Percentiles rank a stretch among this genome's conserved stretches.
Evolutionary conservation across 1,140 invertebrate genomes (phyloP).

Genomic region (Heliconius hermathena): DNA sequence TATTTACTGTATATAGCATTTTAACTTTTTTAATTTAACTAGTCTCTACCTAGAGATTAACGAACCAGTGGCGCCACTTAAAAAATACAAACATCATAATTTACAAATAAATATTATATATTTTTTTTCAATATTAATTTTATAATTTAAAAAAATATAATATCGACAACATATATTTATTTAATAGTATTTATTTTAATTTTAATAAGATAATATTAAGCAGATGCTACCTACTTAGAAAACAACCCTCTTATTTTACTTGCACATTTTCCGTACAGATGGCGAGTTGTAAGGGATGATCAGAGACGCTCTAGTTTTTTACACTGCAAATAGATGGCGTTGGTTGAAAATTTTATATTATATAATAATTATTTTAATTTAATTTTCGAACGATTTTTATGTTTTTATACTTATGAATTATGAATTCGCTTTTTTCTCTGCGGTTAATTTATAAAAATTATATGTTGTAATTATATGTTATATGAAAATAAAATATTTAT

Average conservation of each 20-base stretch:
- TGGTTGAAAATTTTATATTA: neutral
- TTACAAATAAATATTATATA: neutral
- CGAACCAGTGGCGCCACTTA: neutral
- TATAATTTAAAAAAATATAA: neutral
- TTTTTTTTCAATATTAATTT: neutral
- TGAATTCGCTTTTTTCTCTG: no score
- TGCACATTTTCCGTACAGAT: constrained; percentile 34
- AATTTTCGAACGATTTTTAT: neutral
- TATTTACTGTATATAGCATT: no score
- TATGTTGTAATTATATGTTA: no score
- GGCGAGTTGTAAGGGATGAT: constrained; percentile 28
- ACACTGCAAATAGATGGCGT: constrained; percentile 37
- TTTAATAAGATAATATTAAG: neutral
- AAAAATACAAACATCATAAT: neutral
- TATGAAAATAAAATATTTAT: no score
- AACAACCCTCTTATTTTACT: constrained; percentile 34
- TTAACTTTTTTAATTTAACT: no score
- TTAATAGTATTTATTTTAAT: neutral
- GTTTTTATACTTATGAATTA: neutral
- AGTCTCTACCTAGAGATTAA: no score
- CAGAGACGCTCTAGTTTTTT: constrained; percentile 27
- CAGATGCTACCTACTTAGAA: constrained; percentile 1
- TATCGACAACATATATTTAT: neutral
- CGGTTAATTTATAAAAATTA: no score
- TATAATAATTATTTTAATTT: neutral